Base-by-base conservation (phyloP, 2,888 invertebrate genomes). In the Calameuta filiformis region DNA sequence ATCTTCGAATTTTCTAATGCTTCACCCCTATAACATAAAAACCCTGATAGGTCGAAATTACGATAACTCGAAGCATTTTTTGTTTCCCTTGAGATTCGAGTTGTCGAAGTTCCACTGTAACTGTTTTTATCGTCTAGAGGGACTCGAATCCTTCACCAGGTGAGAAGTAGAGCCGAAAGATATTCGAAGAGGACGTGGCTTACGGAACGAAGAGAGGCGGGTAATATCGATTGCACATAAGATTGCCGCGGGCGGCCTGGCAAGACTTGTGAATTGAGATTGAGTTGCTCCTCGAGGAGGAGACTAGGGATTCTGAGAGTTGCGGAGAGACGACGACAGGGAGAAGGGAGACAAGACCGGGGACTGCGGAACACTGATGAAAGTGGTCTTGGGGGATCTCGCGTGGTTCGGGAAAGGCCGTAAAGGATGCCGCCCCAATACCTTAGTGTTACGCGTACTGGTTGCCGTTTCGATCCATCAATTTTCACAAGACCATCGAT, bases 381-480 rank as follows among this genome's bases (percentile, higher is more conserved):
- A 80, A 80, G 75, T 73, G 77, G 79, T 68, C 68, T 35, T 34
- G 34, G 35, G 76, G 69, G 73, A 80, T 77, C 74, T 75, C 15
- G 35, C 75, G 40, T 77, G 40, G 56, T 56, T 56, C 23, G 75
- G 35, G n/a, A 6, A 35, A n/a, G 69, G 69, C 33, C 34, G 73
- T n/a, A 31, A 73, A n/a, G 73, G 73, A 34, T 73, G 73, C 33
- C 34, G 56, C 23, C 56, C 23, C 56, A 23, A 56, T 56, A 56
- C 56, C 56, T 56, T 23, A 56, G 81, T 85, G 84, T 86, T 86
- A 84, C 83, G 80, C 80, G 82, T 84, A 82, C 83, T 82, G 83
- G 85, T 86, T 83, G 83, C 84, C 79, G 73, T 81, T 83, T 86
- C 82, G 82, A 85, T 86, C 83, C 80, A 79, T 79, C 83, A 86